phyloP scores from a whole-genome alignment of 30 jellyfish, hydroid and myxozoan genomes.

The Aurelia sp. region DNA sequence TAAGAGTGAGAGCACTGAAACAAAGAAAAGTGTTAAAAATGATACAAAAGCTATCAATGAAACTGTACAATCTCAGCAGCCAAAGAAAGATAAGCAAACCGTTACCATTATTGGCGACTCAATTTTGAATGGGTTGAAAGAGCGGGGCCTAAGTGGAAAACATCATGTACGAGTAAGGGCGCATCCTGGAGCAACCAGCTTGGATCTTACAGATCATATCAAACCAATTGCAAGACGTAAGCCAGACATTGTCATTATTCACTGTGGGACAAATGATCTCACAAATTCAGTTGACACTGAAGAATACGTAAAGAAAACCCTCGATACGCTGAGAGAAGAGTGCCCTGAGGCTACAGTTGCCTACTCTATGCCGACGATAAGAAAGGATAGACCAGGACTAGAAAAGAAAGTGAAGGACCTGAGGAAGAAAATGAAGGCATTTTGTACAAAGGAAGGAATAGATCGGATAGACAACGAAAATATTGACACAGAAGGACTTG shows the following conservation, averaged over 20 bases:
- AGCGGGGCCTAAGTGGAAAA: constrained; percentile 15
- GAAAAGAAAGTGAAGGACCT: constrained; percentile 10
- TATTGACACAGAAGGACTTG: constrained; percentile 2
- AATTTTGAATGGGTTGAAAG: constrained; percentile 31
- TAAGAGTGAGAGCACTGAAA: not conserved
- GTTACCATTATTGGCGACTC: constrained; percentile 23
- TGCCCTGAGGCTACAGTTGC: constrained; percentile 19
- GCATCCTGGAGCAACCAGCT: constrained; percentile 30
- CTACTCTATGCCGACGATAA: not conserved
- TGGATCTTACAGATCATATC: constrained; percentile 17
- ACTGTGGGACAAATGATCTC: constrained; percentile 20
- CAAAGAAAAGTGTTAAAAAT: constrained; percentile 15
- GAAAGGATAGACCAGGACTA: constrained; percentile 20
- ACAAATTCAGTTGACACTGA: constrained; percentile 7
- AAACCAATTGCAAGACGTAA: constrained; percentile 13
- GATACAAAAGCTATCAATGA: not conserved
- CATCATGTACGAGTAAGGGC: constrained; percentile 22
- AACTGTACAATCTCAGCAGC: not conserved
- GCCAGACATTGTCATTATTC: constrained; percentile 7
- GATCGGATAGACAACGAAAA: constrained; percentile 12
- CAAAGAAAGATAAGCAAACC: not conserved
- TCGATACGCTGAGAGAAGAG: constrained; percentile 6
- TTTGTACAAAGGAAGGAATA: constrained; percentile 1
- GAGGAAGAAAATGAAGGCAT: constrained; percentile 1
- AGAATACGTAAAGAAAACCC: constrained; percentile 4